Conservation (phyloP, 2,888 invertebrate species). For the Loripinus fragilis region DNA sequence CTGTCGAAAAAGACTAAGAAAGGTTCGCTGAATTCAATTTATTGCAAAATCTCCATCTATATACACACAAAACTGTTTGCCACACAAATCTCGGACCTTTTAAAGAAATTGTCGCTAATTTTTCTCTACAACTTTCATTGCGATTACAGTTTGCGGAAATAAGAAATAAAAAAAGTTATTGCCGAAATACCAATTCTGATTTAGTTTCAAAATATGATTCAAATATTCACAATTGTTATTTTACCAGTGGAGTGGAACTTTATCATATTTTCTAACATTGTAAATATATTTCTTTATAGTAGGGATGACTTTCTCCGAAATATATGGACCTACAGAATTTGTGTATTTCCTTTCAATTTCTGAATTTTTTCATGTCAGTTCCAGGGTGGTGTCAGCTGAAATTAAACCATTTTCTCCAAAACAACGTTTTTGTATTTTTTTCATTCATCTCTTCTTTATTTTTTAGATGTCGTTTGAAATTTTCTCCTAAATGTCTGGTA, state of each 20-base stretch:
- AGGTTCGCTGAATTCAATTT: too few relatives aligned
- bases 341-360: conserved; percentile 24
- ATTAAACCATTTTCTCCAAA: conserved; percentile 19
- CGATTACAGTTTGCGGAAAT: too few relatives aligned
- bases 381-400: conserved; percentile 15
- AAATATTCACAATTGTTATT: conserved; percentile 41
- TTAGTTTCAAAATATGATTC: conserved; percentile 30
- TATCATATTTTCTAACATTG: background rate
- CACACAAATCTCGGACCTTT: too few relatives aligned
- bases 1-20: too few relatives aligned
- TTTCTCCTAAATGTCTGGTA: conserved; percentile 32
- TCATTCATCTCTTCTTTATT: conserved; percentile 7
- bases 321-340: conserved; percentile 14
- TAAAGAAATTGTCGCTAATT: too few relatives aligned
- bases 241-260: conserved; percentile 31
- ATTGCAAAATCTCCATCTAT: too few relatives aligned
- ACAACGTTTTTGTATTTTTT: background rate
- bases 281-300: conserved; percentile 8
- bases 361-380: conserved; percentile 12
- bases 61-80: too few relatives aligned
- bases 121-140: too few relatives aligned
- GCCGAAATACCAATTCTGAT: conserved; percentile 29
- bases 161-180: too few relatives aligned
- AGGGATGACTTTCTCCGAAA: conserved; percentile 17
- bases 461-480: conserved; percentile 30